Conservation (phyloP, 2,888 invertebrate species). For the Endomychus coccineus region DNA sequence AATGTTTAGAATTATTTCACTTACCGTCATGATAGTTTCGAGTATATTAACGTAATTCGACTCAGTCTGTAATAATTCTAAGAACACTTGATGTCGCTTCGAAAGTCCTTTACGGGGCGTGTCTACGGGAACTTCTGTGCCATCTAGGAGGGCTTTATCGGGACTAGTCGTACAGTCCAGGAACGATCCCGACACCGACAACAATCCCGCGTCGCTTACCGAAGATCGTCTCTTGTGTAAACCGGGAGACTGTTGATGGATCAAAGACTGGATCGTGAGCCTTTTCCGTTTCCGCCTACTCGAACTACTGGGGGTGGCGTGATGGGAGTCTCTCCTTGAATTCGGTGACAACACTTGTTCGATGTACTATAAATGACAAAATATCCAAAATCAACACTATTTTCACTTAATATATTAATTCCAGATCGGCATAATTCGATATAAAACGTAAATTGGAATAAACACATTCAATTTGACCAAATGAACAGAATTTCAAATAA, state of each 20-base stretch:
- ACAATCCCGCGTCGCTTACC: slow-evolving; percentile 74
- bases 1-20: slow-evolving; percentile 24
- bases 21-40: slow-evolving; percentile 84
- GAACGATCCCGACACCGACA: slow-evolving; percentile 81
- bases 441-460: too few species aligned
- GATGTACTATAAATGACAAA: too few species aligned
- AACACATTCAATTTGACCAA: too few species aligned
- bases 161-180: slow-evolving; percentile 83
- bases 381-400: too few species aligned
- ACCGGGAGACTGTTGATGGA: slow-evolving; percentile 50
- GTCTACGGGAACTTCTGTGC: slow-evolving; percentile 43
- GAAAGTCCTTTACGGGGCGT: slow-evolving; percentile 62
- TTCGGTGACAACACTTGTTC: slow-evolving; percentile 45
- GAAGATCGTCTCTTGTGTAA: slow-evolving; percentile 76
- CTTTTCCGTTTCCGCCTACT: slow-evolving; percentile 68
- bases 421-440: too few species aligned
- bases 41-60: slow-evolving; percentile 95
- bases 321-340: slow-evolving; percentile 51
- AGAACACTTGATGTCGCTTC: slow-evolving; percentile 73
- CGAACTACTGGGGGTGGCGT: slow-evolving; percentile 45
- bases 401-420: too few species aligned
- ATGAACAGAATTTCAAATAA: too few species aligned
- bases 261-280: slow-evolving; percentile 53
- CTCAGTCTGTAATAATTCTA: slow-evolving; percentile 93
- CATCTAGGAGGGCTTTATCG: slow-evolving; percentile 51